phyloP scores from a whole-genome alignment of 2,888 invertebrate genomes.

The Sicus ferrugineus region DNA sequence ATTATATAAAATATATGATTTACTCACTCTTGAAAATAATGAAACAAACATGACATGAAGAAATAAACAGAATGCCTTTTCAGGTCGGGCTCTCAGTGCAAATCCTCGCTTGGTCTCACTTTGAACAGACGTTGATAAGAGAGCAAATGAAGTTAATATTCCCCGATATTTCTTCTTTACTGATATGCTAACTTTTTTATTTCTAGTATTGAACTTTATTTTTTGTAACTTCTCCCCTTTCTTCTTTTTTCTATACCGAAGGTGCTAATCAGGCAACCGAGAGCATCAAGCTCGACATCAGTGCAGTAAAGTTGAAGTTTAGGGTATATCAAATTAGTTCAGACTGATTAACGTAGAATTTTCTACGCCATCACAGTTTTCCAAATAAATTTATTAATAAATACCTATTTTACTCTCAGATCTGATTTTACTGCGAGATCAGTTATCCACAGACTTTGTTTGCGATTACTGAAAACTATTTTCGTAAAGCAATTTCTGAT shows the following conservation, averaged over 20 bases:
- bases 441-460: no score
- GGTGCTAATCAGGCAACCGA: conserved; percentile 11
- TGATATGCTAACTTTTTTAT: not conserved
- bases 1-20: not conserved
- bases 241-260: not conserved
- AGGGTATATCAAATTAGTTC: conserved; percentile 1
- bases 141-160: no score
- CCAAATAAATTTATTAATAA: not conserved
- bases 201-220: not conserved
- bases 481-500: no score
- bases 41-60: no score
- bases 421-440: no score
- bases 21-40: no score
- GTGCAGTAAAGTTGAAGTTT: conserved; percentile 7
- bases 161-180: not conserved
- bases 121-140: no score
- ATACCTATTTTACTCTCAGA: not conserved
- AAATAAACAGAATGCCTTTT: no score
- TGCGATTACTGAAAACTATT: no score
- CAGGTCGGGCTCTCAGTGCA: no score
- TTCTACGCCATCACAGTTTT: not conserved
- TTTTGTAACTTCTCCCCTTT: not conserved
- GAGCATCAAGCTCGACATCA: conserved; percentile 4
- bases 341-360: not conserved
- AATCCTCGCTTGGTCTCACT: no score